phyloP scores from a whole-genome alignment of 1,140 invertebrate species.

The Trachymyrmex cornetzi region DNA sequence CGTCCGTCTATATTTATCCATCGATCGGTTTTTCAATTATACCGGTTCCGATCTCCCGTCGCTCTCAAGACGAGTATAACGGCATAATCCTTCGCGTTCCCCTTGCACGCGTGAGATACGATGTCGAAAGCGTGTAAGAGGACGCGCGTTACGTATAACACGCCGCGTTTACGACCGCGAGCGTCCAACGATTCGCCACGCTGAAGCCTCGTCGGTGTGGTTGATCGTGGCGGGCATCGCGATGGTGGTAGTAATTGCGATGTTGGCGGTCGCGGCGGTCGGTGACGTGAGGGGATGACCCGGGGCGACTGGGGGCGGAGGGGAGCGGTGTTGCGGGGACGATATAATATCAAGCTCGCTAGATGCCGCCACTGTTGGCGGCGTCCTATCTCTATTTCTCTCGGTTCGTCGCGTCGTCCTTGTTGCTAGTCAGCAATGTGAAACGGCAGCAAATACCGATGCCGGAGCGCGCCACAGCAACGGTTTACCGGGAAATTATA shows the following conservation, averaged over 20 bases:
- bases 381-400: slow-evolving; percentile 82
- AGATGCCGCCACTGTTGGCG: slow-evolving; percentile 79
- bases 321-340: slow-evolving; percentile 9
- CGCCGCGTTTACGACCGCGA: slow-evolving; percentile 62
- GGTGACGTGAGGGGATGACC: slow-evolving; percentile 35
- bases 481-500: slow-evolving; percentile 37
- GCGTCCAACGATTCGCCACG: slow-evolving; percentile 77
- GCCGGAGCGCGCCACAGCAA: slow-evolving; percentile 39
- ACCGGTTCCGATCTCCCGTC: not conserved
- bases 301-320: not conserved
- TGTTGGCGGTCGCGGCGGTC: not conserved
- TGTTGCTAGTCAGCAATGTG: slow-evolving; percentile 54
- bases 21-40: slow-evolving; percentile 13
- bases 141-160: slow-evolving; percentile 42
- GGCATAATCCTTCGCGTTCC: slow-evolving; percentile 35
- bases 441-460: slow-evolving; percentile 61
- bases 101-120: slow-evolving; percentile 3
- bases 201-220: slow-evolving; percentile 67
- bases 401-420: slow-evolving; percentile 62
- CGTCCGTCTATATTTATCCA: slow-evolving; percentile 31
- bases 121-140: slow-evolving; percentile 13
- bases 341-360: slow-evolving; percentile 68
- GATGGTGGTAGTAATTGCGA: slow-evolving; percentile 35
- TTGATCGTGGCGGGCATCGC: slow-evolving; percentile 29
- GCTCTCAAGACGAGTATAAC: slow-evolving; percentile 2